These are phyloP conservation scores for Pseudorectes ferrugineus DNA, from an alignment of 2,113 vertebrate genomes.

Conservation along the genomic window DNA sequence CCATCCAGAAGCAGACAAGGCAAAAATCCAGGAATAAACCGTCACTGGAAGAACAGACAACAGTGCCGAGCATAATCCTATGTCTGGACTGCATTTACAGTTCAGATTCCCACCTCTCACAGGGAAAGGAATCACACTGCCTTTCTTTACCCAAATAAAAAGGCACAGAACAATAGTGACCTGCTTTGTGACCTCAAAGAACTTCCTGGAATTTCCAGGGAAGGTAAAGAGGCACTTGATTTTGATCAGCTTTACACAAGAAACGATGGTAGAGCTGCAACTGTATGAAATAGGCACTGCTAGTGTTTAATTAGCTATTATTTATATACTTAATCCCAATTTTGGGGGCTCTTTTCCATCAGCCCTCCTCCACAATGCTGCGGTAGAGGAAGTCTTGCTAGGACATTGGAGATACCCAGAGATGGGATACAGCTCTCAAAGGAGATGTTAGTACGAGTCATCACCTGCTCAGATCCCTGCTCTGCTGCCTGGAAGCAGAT, in stretches of 20 bases:
- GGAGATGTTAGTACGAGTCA: not conserved
- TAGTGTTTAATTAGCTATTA: not conserved
- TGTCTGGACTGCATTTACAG: not conserved
- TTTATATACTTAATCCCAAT: not conserved
- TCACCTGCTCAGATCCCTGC: not conserved
- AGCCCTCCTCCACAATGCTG: not conserved
- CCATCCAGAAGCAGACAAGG: not conserved
- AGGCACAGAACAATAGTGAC: not conserved
- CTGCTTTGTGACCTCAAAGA: not conserved
- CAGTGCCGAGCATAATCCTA: not conserved
- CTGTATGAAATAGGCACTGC: not conserved
- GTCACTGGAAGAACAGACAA: not conserved
- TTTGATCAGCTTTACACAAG: not conserved
- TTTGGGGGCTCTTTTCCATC: not conserved
- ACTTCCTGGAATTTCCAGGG: not conserved
- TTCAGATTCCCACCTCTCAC: not conserved
- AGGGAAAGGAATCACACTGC: not conserved
- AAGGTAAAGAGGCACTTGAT: not conserved
- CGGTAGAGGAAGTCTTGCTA: not conserved
- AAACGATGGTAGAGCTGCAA: rapidly evolving
- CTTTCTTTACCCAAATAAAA: not conserved
- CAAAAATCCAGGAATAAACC: not conserved
- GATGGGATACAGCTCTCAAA: not conserved
- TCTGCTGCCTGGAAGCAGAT: conserved; percentile 11
- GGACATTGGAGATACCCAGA: not conserved